phyloP scores from a whole-genome alignment of 2,888 invertebrate species.

The Taphrorychus bicolor region DNA sequence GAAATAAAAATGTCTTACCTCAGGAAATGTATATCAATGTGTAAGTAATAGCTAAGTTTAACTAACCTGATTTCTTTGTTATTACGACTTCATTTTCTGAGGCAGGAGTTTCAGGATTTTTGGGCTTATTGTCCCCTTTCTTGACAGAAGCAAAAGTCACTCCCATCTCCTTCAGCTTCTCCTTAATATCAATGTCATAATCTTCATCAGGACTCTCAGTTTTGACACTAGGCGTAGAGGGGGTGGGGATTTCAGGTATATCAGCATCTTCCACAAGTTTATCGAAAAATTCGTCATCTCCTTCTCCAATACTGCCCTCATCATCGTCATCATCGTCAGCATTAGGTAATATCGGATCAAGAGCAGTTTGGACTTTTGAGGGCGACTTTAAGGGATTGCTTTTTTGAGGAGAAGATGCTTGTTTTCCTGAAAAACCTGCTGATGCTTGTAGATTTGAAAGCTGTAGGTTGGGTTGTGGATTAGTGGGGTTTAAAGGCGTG shows the following conservation, averaged over 20 bases:
- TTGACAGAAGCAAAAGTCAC: slow-evolving; percentile 61
- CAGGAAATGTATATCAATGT: no score
- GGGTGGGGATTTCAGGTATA: slow-evolving; percentile 35
- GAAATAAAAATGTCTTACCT: neutral
- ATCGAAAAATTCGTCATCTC: slow-evolving; percentile 53
- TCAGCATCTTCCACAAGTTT: slow-evolving; percentile 54
- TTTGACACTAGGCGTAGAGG: slow-evolving; percentile 40
- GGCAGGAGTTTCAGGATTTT: slow-evolving; percentile 61
- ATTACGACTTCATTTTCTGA: slow-evolving; percentile 82
- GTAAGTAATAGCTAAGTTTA: slow-evolving; percentile 8
- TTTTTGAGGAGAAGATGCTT: neutral
- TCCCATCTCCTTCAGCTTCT: slow-evolving; percentile 71
- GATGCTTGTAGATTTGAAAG: neutral
- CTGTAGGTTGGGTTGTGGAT: neutral
- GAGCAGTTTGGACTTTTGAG: neutral
- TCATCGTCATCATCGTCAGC: slow-evolving; percentile 48
- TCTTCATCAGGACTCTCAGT: slow-evolving; percentile 51
- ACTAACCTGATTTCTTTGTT: slow-evolving; percentile 62
- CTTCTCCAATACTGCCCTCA: slow-evolving; percentile 50
- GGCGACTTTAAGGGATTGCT: neutral
- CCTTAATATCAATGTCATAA: slow-evolving; percentile 67
- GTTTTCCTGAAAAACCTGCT: neutral
- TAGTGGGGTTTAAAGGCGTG: neutral
- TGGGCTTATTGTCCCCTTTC: slow-evolving; percentile 58
- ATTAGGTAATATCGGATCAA: neutral